Evolutionary conservation across 2,113 vertebrate species (phyloP).

Genomic region (Piprites chloris): DNA sequence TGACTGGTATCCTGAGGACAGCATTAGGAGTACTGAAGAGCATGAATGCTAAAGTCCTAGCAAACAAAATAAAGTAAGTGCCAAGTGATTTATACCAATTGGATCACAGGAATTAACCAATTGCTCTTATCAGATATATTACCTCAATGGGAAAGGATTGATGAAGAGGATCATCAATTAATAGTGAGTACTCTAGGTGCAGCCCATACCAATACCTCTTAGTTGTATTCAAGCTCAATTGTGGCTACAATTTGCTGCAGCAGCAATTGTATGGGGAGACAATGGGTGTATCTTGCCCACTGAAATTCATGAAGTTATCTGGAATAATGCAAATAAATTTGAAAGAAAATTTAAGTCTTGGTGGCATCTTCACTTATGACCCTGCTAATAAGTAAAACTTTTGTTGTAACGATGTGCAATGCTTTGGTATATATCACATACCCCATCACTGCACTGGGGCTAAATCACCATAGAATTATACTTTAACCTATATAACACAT

Average conservation of each 20-base stretch:
- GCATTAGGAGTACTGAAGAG: background rate
- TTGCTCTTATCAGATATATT: background rate
- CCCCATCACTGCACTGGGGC: background rate
- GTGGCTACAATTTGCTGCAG: background rate
- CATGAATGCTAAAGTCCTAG: background rate
- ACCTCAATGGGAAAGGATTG: background rate
- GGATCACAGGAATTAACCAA: background rate
- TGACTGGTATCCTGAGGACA: background rate
- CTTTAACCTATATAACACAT: background rate
- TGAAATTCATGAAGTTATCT: background rate
- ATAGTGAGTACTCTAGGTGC: background rate
- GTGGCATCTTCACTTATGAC: background rate
- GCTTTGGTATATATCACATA: background rate
- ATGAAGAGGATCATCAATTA: background rate
- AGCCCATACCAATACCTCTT: background rate
- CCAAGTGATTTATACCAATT: background rate
- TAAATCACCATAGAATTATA: background rate
- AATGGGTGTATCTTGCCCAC: background rate
- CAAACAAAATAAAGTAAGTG: background rate
- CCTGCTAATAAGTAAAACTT: background rate
- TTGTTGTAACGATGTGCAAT: background rate
- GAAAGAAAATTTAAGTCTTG: background rate
- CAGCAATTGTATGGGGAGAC: background rate
- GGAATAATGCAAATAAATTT: background rate
- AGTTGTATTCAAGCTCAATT: background rate